Evolutionary conservation across 2,888 invertebrate species (phyloP), one percentile per base, ranked within the genome.

Genomic region (Xestia ashworthii): DNA sequence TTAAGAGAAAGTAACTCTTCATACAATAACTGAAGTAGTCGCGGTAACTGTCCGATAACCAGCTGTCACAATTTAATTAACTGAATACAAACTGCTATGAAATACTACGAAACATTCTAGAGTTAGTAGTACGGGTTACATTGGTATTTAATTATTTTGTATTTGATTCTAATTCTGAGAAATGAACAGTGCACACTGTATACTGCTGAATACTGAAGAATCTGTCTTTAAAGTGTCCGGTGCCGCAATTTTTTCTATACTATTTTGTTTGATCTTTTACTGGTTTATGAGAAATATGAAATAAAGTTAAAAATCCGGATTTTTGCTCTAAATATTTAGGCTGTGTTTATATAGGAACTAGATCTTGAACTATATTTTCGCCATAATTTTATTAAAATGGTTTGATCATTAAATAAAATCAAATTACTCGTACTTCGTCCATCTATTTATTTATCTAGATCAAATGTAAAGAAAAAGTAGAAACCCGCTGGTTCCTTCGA

Each of bases 31-130:
- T n/a, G 32, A 66, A 66, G 5, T 53, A 32, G 4, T 16, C 12
- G 4, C n/a, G 4, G 25, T n/a, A 67, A 55, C 66, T 60, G 32
- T 19, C 32, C 32, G 32, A 44, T 78, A 71, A 19, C 19, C 48
- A 32, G 32, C 32, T 53, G 58, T 46, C 38, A 79, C 66, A 79
- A 41, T 78, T 60, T 72, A 78, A 78, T 71, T 78, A 72, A 72
- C 50, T 14, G 5, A 67, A 78, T 53, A 60, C 66, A 46, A 72
- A 46, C 32, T 66, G 16, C 50, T 66, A 12, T 38, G 19, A 72
- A 78, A 78, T 71, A 53, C 0, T 32, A 6, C 25, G 25, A 25
- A 38, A 72, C 44, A 53, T 72, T 72, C 32, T 60, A 53, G 25
- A 65, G 0, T 0, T 32, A 14, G 25, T 46, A 78, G 38, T 50